Percentiles rank a stretch among this genome's conserved stretches.
Evolutionary conservation across 2,888 invertebrate genomes (phyloP).

Genomic region (Drosophila siamana): DNA sequence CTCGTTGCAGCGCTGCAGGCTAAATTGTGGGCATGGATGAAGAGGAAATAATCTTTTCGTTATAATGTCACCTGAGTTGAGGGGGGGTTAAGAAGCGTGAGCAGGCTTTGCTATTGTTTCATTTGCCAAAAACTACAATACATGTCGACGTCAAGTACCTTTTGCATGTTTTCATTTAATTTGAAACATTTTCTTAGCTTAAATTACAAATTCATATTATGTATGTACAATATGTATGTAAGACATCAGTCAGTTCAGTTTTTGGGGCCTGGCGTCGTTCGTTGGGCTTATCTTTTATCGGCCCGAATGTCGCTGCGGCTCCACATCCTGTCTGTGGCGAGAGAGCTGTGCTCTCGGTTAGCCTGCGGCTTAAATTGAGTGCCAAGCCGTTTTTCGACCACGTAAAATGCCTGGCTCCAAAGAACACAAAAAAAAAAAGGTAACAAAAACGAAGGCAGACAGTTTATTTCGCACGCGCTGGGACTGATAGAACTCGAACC

Average conservation of each 20-base stretch:
- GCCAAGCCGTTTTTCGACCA: conserved; percentile 58
- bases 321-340: conserved; percentile 11
- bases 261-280: conserved; percentile 28
- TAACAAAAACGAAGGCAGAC: conserved; percentile 45
- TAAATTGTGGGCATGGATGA: not conserved
- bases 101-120: conserved; percentile 74
- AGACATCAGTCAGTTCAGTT: conserved; percentile 8
- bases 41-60: conserved; percentile 37
- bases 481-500: conserved; percentile 19
- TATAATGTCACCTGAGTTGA: conserved; percentile 46
- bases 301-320: conserved; percentile 44
- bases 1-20: not conserved
- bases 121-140: conserved; percentile 76
- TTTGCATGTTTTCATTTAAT: conserved; percentile 76
- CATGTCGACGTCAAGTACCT: conserved; percentile 16
- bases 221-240: no score
- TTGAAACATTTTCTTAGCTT: conserved; percentile 78
- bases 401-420: conserved; percentile 26
- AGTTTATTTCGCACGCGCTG: conserved; percentile 54
- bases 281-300: conserved; percentile 54
- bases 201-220: conserved; percentile 70
- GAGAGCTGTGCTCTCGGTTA: conserved; percentile 8
- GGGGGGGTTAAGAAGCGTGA: conserved; percentile 18
- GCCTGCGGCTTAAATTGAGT: conserved; percentile 64
- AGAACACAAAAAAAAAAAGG: conserved; percentile 21